These are phyloP conservation scores for Sakesphorus luctuosus DNA, from an alignment of 2,113 vertebrate species.

Conservation along the genomic window DNA sequence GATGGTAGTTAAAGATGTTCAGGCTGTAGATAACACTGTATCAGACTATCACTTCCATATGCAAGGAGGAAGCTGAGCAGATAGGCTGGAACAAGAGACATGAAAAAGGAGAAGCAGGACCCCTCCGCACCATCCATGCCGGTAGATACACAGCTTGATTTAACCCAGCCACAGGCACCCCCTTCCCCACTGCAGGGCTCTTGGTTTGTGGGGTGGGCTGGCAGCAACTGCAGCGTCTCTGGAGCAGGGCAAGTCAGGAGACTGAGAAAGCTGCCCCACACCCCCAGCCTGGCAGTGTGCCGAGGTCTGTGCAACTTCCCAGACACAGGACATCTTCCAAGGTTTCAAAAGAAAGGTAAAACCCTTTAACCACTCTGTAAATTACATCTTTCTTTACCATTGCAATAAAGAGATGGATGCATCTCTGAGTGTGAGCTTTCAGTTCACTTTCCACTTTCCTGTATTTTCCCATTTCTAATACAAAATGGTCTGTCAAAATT, in stretches of 20 bases:
- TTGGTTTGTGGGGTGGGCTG: accelerated
- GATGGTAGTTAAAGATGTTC: background rate
- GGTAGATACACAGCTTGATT: background rate
- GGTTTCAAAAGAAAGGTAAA: background rate
- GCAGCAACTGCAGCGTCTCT: background rate
- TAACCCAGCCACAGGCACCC: background rate
- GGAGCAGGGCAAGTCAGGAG: background rate
- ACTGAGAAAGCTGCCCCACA: background rate
- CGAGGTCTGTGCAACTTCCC: background rate
- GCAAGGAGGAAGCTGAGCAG: background rate
- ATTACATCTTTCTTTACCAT: background rate
- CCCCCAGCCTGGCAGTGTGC: background rate
- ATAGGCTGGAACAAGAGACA: background rate
- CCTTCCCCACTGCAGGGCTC: background rate
- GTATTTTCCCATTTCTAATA: background rate
- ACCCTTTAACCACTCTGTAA: background rate
- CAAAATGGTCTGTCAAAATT: background rate
- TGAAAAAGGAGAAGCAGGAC: slow-evolving; percentile 14
- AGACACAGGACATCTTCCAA: background rate
- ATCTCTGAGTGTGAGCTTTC: background rate
- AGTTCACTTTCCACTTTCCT: background rate
- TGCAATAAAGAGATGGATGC: background rate
- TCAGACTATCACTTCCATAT: slow-evolving; percentile 36
- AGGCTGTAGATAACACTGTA: background rate
- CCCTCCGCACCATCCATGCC: background rate